Conservation (phyloP, 2,888 invertebrate genomes). For the Agonopterix alstromeriana region DNA sequence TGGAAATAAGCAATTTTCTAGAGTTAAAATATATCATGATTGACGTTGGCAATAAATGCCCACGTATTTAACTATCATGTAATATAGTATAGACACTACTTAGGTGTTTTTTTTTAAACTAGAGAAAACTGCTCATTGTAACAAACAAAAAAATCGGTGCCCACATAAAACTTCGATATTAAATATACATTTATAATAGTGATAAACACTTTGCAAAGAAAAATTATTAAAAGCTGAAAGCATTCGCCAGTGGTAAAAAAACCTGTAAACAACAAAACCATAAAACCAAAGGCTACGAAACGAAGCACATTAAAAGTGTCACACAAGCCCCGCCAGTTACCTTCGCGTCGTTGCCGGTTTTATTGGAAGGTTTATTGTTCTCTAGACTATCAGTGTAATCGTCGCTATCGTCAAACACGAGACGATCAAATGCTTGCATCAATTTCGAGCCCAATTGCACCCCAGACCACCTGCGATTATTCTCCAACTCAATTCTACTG, state of each 20-base stretch:
- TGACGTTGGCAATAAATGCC: too few species aligned
- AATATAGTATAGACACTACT: too few species aligned
- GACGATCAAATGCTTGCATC: slow-evolving; percentile 83
- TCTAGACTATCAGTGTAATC: slow-evolving; percentile 87
- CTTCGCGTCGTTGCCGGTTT: slow-evolving; percentile 72
- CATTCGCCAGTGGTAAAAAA: slow-evolving; percentile 27
- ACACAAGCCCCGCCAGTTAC: slow-evolving; percentile 55
- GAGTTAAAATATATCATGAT: too few species aligned
- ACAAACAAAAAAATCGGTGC: not conserved
- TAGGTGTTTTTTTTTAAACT: too few species aligned
- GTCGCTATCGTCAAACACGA: slow-evolving; percentile 81
- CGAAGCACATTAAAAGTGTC: slow-evolving; percentile 26
- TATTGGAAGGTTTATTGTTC: slow-evolving; percentile 69
- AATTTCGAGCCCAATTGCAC: slow-evolving; percentile 83
- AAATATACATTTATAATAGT: slow-evolving; percentile 6
- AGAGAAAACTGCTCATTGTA: too few species aligned
- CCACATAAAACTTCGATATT: slow-evolving; percentile 5
- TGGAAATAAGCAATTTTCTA: too few species aligned
- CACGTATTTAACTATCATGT: too few species aligned
- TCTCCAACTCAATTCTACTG: slow-evolving; percentile 62
- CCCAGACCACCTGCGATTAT: slow-evolving; percentile 84
- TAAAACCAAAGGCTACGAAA: slow-evolving; percentile 25
- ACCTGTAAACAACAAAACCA: slow-evolving; percentile 31
- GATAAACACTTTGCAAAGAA: slow-evolving; percentile 20
- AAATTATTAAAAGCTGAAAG: slow-evolving; percentile 27